Conservation (phyloP, 2,888 invertebrate species). For the Clostera curtula region DNA sequence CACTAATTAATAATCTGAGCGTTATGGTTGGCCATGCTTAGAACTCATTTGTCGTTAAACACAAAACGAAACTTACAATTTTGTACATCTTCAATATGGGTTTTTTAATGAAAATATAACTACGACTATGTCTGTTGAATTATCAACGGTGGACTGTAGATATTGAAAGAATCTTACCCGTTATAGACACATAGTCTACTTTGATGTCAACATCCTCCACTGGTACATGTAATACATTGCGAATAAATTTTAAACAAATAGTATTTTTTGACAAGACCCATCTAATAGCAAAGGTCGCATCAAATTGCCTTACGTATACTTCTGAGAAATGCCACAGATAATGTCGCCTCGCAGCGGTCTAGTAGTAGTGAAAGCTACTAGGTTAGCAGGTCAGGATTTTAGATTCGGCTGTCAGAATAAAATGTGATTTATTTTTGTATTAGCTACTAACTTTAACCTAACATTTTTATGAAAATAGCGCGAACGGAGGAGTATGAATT, state of each 20-base stretch:
- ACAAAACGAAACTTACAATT: slow-evolving; percentile 13
- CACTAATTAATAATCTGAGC: not conserved
- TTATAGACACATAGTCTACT: slow-evolving; percentile 1
- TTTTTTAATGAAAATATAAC: not conserved
- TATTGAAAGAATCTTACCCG: not conserved
- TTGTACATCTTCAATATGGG: slow-evolving; percentile 1
- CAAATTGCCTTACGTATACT: not conserved
- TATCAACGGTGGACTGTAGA: slow-evolving; percentile 1
- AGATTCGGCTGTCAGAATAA: too few species aligned
- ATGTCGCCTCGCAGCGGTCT: too few species aligned
- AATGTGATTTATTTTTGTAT: too few species aligned
- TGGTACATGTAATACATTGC: not conserved
- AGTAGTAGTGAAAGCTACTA: too few species aligned
- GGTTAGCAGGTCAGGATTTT: too few species aligned
- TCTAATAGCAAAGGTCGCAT: not conserved
- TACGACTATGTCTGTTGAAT: not conserved
- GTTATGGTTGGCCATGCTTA: not conserved
- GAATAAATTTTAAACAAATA: slow-evolving; percentile 1
- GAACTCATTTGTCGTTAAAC: not conserved
- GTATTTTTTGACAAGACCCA: not conserved
- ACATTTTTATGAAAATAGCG: too few species aligned
- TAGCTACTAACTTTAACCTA: too few species aligned
- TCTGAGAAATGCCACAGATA: not conserved
- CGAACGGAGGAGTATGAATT: too few species aligned
- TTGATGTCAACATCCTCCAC: not conserved